Evolutionary conservation across 2,888 invertebrate species (phyloP), one percentile per base, ranked within the genome.

Genomic region (Netelia fuscicornis): DNA sequence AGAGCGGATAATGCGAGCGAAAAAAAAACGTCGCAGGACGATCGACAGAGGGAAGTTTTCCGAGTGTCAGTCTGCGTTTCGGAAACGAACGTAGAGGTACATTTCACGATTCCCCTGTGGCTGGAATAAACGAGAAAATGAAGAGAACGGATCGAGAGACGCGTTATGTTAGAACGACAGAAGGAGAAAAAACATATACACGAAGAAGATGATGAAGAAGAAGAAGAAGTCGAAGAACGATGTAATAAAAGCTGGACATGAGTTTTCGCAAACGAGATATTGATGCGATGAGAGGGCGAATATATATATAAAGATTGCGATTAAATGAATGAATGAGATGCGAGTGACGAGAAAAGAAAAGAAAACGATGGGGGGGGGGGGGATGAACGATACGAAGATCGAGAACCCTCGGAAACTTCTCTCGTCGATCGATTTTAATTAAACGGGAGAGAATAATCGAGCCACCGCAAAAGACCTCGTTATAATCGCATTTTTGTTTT

Each of bases 311-410:
- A 62, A 81, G 60, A 81, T 75, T 68, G 68, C 42, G 23, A 75
- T 70, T 68, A 75, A 81, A 70, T 44, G 75, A 76, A 81, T 81
- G 75, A 81, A 81, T 74, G 80, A 74, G 67, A 74, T 58, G 65
- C 60, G 23, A 20, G 67, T 23, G 67, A 48, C 3, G 42, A 17
- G 37, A 17, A 9, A 10, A 20, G 17, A 9, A 44, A 65, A 30
- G 20, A 44, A 17, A 30, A 25, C n/a, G n/a, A n/a, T n/a, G 20
- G 8, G 25, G 42, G 23, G 23, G 56, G 23, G 30, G 54, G 23
- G 56, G 37, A 44, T 8, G 48, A 48, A 79, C 30, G 37, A 37
- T 37, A 37, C 37, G 37, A 37, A 37, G 37, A 37, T 37, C 37
- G 23, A 60, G 68, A 64, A 42, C 56, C 75, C 62, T 52, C 62